phyloP scores from a whole-genome alignment of 37 sponge, comb jelly and placozoan species.

The Chondrilla cf. caribensis region DNA sequence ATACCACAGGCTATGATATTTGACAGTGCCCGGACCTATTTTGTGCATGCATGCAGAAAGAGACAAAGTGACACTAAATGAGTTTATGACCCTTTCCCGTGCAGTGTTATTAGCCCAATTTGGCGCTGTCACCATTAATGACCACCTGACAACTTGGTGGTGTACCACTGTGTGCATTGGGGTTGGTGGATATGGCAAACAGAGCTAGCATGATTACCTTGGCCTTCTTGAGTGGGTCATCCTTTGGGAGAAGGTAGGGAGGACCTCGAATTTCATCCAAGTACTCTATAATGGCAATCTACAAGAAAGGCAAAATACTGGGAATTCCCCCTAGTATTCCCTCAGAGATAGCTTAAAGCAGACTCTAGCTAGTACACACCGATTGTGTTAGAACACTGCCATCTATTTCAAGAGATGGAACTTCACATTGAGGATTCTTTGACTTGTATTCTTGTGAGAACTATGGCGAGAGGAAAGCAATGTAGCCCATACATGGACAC shows the following conservation, averaged over 20 bases:
- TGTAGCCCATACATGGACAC: too few species aligned
- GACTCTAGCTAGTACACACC: slow-evolving; percentile 37
- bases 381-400: slow-evolving; percentile 84
- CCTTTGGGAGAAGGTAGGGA: slow-evolving; percentile 67
- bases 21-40: slow-evolving; percentile 64
- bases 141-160: too few species aligned
- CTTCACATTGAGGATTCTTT: slow-evolving; percentile 77
- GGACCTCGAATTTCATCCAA: slow-evolving; percentile 90
- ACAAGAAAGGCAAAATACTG: neutral
- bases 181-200: too few species aligned
- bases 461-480: too few species aligned
- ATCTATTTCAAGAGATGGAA: slow-evolving; percentile 90
- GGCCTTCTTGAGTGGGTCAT: slow-evolving; percentile 58
- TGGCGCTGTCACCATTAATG: too few species aligned
- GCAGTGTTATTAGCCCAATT: too few species aligned
- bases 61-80: too few species aligned
- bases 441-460: slow-evolving; percentile 71
- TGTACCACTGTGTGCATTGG: too few species aligned
- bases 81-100: too few species aligned
- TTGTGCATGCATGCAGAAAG: too few species aligned
- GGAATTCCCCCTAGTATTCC: too few species aligned
- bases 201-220: slow-evolving; percentile 29
- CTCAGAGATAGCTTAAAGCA: too few species aligned
- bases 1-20: slow-evolving; percentile 73
- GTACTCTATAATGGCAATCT: slow-evolving; percentile 94